A percentile compares a stretch with the other conserved stretches of the same genome.
Evolutionary conservation across 2,797 vertebrate genomes (phyloP).

Genomic region (Acrossocheilus fasciatus): DNA sequence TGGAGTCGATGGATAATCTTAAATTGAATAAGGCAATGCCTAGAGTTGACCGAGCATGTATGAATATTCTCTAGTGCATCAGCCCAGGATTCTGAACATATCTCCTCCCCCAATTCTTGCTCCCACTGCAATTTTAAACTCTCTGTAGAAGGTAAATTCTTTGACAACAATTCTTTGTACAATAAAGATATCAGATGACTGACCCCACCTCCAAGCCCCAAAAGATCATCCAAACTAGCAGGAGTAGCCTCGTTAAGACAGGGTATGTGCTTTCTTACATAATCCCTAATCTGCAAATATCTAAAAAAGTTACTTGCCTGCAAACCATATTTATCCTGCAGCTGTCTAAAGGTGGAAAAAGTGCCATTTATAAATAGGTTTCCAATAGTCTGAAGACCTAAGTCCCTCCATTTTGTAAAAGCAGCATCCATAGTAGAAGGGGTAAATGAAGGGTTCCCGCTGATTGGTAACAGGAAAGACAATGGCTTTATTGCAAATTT

Average conservation of each 20-base stretch:
- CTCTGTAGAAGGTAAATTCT: too few species aligned
- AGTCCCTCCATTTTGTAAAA: conserved; percentile 1
- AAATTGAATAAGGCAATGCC: conserved; percentile 3
- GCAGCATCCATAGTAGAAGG: neutral
- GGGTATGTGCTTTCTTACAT: too few species aligned
- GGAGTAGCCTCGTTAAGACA: too few species aligned
- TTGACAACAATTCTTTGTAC: too few species aligned
- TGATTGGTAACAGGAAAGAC: neutral
- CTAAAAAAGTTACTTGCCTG: neutral
- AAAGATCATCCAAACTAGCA: too few species aligned
- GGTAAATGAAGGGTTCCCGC: neutral
- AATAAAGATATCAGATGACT: too few species aligned
- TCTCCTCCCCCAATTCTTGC: neutral
- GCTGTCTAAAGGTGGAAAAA: neutral
- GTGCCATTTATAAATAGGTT: neutral
- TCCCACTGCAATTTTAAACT: too few species aligned
- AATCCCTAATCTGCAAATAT: too few species aligned
- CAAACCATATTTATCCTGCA: neutral
- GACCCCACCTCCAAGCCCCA: too few species aligned
- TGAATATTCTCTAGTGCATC: neutral
- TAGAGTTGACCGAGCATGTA: neutral
- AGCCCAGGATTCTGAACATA: neutral
- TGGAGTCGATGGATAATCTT: neutral
- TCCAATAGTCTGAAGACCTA: neutral
- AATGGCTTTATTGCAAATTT: neutral